Conservation (phyloP, 2,888 invertebrate species). For the Parthenolecanium corni region DNA sequence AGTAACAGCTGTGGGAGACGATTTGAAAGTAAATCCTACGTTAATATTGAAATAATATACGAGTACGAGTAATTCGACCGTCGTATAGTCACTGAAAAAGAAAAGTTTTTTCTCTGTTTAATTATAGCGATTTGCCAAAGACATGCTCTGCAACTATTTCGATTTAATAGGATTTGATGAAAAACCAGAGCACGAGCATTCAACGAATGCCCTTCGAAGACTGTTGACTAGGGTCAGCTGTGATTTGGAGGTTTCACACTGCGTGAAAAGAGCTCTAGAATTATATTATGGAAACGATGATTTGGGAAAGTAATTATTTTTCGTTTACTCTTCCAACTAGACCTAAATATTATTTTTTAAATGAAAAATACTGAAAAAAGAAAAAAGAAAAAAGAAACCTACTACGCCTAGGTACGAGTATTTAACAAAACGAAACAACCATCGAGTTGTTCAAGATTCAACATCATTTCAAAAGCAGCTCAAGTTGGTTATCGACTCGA, state of each 20-base stretch:
- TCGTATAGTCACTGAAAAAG: no score
- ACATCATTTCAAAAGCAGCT: no score
- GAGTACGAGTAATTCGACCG: no score
- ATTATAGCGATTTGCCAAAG: not conserved
- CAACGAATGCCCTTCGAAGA: not conserved
- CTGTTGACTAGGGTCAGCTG: not conserved
- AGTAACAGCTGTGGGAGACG: not conserved
- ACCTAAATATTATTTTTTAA: no score
- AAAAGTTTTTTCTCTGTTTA: no score
- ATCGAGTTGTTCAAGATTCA: no score
- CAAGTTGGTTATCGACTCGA: no score
- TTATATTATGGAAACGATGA: not conserved
- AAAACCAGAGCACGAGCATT: not conserved
- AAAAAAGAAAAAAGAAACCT: no score
- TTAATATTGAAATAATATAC: not conserved
- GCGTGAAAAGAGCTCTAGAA: not conserved
- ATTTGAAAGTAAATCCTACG: not conserved
- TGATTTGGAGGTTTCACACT: not conserved
- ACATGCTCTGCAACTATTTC: not conserved
- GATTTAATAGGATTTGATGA: not conserved
- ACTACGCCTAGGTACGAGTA: no score
- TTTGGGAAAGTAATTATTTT: slow-evolving; percentile 1
- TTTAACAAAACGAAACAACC: no score
- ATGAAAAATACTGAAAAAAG: no score
- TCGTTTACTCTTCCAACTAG: no score